Evolutionary conservation across 2,113 vertebrate species (phyloP), one percentile per base, ranked within the genome.

Genomic region (Caranx melampygus): DNA sequence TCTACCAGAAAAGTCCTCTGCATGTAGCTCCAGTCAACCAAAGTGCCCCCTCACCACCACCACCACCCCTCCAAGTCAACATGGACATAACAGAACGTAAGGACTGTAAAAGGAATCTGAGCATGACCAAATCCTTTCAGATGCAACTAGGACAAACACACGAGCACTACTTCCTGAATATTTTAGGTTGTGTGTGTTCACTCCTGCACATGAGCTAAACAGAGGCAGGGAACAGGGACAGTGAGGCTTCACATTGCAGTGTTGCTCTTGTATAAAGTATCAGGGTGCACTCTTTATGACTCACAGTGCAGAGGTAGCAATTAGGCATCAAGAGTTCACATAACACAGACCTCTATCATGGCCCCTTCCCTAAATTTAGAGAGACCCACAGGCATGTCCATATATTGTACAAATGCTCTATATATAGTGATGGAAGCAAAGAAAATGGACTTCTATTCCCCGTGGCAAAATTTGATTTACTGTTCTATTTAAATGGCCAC

Each of bases 381-480:
- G 65, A 62, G 75, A 66, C 86, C 87, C 82, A 68, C 79, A 76
- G 86, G 79, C 80, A 34, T 61, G 78, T 83, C 72, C 55, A 86
- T 85, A 82, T 82, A 88, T 82, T 77, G 62, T 54, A 82, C 67
- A 66, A 83, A 73, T 62, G 71, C 62, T 90, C 58, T 51, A 76
- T 85, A 80, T 79, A 79, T 85, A 81, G 64, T 73, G 65, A 83
- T 84, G 26, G 74, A 71, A 61, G 57, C 33, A 75, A 80, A 79
- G 79, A 75, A 89, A 88, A 87, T 89, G 47, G 81, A 67, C 83
- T 85, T 76, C 51, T 59, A 58, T 60, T 62, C 68, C 91, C 85
- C 18, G 37, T 51, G 84, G 90, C 85, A 51, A 89, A 55, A 68
- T 91, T 84, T 89, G 91, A 93, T 92, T 92, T 89, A 91, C 82